These are phyloP conservation scores for Istiophorus platypterus DNA, from an alignment of 2,113 vertebrate species.

Conservation along the genomic window DNA sequence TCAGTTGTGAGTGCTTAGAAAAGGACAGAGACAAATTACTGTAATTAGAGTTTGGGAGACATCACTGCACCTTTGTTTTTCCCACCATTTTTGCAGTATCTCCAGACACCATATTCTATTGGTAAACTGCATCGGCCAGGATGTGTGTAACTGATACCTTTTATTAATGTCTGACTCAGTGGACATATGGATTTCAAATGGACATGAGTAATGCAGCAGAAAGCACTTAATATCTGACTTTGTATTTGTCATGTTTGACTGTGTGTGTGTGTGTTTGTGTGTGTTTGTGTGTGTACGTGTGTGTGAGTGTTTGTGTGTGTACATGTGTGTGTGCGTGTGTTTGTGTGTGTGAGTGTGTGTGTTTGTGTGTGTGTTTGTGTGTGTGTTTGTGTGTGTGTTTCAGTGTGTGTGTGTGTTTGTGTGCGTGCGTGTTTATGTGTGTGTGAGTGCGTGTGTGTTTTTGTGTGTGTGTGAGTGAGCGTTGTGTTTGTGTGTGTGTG, in stretches of 20 bases:
- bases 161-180: slow-evolving; percentile 14
- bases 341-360: no score
- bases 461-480: background rate
- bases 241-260: slow-evolving; percentile 18
- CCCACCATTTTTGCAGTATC: background rate
- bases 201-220: slow-evolving; percentile 20
- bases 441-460: no score
- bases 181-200: slow-evolving; percentile 20
- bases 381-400: slow-evolving; percentile 4
- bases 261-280: slow-evolving; percentile 4
- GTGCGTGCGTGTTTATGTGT: no score
- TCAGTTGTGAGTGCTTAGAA: background rate
- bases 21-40: background rate
- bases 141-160: slow-evolving; percentile 24
- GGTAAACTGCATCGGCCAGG: slow-evolving; percentile 17
- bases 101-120: slow-evolving; percentile 1
- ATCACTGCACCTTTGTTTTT: background rate
- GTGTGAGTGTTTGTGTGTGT: background rate
- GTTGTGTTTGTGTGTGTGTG: slow-evolving; percentile 29
- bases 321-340: no score
- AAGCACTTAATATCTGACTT: slow-evolving; percentile 23
- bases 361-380: no score
- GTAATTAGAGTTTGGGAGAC: background rate
- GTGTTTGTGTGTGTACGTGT: slow-evolving; percentile 8
- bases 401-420: background rate